Evolutionary conservation across 2,888 invertebrate species (phyloP), one percentile per base, ranked within the genome.

Genomic region (Hydropsyche betteni): DNA sequence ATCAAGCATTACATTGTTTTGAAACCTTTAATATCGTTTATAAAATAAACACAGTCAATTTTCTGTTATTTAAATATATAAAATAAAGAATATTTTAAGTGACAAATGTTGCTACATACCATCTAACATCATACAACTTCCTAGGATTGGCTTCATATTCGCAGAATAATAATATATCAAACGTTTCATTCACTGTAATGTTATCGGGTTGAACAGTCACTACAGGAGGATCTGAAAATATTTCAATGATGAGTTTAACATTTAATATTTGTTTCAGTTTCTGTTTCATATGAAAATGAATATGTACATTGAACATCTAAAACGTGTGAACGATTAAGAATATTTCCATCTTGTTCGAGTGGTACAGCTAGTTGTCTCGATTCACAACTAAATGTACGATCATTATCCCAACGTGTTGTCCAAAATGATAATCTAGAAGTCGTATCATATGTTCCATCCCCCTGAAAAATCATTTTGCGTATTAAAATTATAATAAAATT

Each of bases 261-360:
- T 24, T 24, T 24, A 24, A 24, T 2, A 24, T 24, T 24, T 2
- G 2, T 24, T 24, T 24, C 24, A 24, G 24, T 24, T 24, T 24
- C 1, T 2, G 1, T 24, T 24, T 24, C 24, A 24, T 24, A 51
- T 14, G 3, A 53, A 53, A 70, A 38, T 50, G 10, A 8, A 24
- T 53, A 91, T 95, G 93, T 90, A 97, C 96, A 96, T 86, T 94
- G 90, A 76, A 97, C 95, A 85, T 95, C 94, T 76, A 96, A 86
- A 61, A 90, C 90, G 52, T 91, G 86, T 5, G 90, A 90, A 44
- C 91, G 90, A 80, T 92, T 89, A 83, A 95, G 89, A 4, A 94
- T 93, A 78, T 92, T 90, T 75, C 91, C 88, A 79, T 88, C 85
- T 7, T 69, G 68, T 64, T 76, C 74, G 14, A 69, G 58, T 7